These are phyloP conservation scores for Mythimna pallens DNA, from an alignment of 2,888 invertebrate genomes.

Conservation along the genomic window DNA sequence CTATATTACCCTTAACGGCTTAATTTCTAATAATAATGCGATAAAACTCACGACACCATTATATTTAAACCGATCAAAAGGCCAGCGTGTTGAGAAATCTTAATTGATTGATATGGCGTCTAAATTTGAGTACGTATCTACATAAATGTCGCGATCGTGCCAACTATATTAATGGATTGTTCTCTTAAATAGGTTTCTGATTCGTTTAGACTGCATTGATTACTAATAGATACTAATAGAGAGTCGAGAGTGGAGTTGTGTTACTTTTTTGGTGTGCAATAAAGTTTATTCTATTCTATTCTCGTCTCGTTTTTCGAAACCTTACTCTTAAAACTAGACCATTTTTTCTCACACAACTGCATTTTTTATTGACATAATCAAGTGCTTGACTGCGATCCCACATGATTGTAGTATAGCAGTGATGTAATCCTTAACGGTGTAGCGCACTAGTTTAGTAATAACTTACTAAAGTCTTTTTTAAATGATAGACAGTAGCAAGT, in stretches of 20 bases:
- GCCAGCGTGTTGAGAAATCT: slow-evolving; percentile 37
- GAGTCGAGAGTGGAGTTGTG: too few relatives aligned
- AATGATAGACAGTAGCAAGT: too few relatives aligned
- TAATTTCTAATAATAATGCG: slow-evolving; percentile 41
- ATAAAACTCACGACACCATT: slow-evolving; percentile 29
- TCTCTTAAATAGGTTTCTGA: slow-evolving; percentile 7
- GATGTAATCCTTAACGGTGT: too few relatives aligned
- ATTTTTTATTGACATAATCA: too few relatives aligned
- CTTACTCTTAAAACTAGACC: too few relatives aligned
- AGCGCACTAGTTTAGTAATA: too few relatives aligned
- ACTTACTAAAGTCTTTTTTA: too few relatives aligned
- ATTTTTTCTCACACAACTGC: too few relatives aligned
- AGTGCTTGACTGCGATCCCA: too few relatives aligned
- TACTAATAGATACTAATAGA: slow-evolving; percentile 26
- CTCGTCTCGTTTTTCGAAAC: slow-evolving; percentile 1
- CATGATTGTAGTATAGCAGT: too few relatives aligned
- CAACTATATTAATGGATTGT: slow-evolving; percentile 38
- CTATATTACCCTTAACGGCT: slow-evolving; percentile 36
- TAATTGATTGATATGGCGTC: slow-evolving; percentile 53
- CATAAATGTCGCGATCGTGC: slow-evolving; percentile 33
- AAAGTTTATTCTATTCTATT: too few relatives aligned
- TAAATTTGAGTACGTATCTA: slow-evolving; percentile 35
- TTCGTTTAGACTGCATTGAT: slow-evolving; percentile 18
- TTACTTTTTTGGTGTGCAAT: too few relatives aligned
- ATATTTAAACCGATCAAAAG: slow-evolving; percentile 42